Conservation (phyloP, 2,113 vertebrate genomes). For the Gobiocypris rarus region DNA sequence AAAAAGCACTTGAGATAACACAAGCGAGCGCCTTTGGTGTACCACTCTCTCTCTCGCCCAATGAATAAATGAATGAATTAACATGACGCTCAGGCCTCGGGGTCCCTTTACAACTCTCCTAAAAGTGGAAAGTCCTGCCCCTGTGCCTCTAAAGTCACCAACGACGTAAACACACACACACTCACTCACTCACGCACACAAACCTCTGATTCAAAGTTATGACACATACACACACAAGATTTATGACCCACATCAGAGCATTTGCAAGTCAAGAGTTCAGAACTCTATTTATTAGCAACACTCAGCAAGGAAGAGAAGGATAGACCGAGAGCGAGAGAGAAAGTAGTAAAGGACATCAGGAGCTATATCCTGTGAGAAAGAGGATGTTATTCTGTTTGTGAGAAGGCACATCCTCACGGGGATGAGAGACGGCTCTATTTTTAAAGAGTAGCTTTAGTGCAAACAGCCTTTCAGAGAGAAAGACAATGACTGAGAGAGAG, state of each 20-base stretch:
- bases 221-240: conserved; percentile 45
- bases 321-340: neutral
- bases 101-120: conserved; percentile 46
- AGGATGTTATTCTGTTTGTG: conserved; percentile 27
- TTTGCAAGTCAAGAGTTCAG: conserved; percentile 57
- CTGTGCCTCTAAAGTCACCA: conserved; percentile 25
- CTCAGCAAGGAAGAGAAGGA: conserved; percentile 19
- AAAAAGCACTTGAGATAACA: conserved; percentile 51
- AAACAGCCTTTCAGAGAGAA: conserved; percentile 24
- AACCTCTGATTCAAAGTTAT: conserved; percentile 38
- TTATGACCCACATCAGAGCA: conserved; percentile 52
- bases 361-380: conserved; percentile 30
- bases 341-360: neutral
- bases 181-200: neutral
- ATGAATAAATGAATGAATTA: conserved; percentile 64
- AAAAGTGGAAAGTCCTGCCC: conserved; percentile 28
- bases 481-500: conserved; percentile 20
- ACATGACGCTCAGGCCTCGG: conserved; percentile 48
- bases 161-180: conserved; percentile 30
- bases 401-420: conserved; percentile 26
- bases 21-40: conserved; percentile 41
- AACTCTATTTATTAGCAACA: conserved; percentile 52
- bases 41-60: conserved; percentile 44
- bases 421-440: conserved; percentile 32
- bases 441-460: conserved; percentile 25